phyloP scores from a whole-genome alignment of 2,113 vertebrate genomes.

The Sterna hirundo region DNA sequence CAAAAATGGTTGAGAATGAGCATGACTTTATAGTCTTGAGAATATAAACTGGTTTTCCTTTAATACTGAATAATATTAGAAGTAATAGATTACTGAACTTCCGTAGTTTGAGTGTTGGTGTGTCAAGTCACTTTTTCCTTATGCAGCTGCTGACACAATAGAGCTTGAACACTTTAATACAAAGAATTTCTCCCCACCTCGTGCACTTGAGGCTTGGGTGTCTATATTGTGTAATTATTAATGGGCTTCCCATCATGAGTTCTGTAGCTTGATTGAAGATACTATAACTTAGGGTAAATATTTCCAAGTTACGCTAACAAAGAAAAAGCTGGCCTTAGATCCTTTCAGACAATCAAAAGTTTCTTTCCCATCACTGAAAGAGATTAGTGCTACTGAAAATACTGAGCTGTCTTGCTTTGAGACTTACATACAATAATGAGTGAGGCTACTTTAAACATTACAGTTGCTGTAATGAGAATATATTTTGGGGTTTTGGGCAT shows the following conservation, averaged over 20 bases:
- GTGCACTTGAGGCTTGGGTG: not conserved
- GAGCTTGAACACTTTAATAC: not conserved
- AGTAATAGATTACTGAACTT: not conserved
- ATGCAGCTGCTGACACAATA: not conserved
- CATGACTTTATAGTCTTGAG: not conserved
- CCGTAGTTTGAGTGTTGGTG: fast-evolving
- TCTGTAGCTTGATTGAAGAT: not conserved
- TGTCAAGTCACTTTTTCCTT: not conserved
- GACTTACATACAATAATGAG: not conserved
- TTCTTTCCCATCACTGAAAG: not conserved
- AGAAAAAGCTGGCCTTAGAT: not conserved
- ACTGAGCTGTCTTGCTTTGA: not conserved
- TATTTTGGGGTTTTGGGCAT: not conserved
- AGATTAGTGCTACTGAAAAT: not conserved
- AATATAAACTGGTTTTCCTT: not conserved
- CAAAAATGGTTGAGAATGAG: not conserved
- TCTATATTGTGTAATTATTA: not conserved
- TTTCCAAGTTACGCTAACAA: not conserved
- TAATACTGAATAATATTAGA: not conserved
- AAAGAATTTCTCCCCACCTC: not conserved
- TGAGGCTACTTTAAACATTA: not conserved
- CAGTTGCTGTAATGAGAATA: not conserved
- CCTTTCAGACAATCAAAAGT: not conserved
- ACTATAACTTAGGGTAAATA: not conserved
- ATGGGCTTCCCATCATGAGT: not conserved